Evolutionary conservation across 2,113 vertebrate species (phyloP).

Genomic region (Dromiciops gliroides): DNA sequence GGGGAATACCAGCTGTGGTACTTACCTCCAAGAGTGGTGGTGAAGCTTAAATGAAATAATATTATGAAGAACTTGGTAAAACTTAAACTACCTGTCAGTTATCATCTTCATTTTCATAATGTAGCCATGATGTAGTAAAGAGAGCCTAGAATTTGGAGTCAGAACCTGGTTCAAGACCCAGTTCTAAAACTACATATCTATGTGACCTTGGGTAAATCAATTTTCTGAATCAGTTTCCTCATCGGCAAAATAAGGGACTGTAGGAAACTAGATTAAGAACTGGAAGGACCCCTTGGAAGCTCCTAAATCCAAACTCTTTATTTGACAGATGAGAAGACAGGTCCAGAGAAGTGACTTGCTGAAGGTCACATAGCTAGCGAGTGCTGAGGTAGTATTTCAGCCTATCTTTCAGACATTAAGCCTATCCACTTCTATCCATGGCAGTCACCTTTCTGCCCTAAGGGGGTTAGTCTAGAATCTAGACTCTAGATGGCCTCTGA

Average conservation of each 20-base stretch:
- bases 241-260: background rate
- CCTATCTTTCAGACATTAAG: too few species aligned
- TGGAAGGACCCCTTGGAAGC: too few species aligned
- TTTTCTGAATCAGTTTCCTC: slow-evolving; percentile 44
- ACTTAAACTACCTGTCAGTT: background rate
- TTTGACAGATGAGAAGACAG: background rate
- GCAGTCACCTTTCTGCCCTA: too few species aligned
- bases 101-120: background rate
- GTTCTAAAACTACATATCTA: background rate
- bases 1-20: background rate
- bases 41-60: background rate
- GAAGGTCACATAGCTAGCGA: background rate
- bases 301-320: background rate
- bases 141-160: background rate
- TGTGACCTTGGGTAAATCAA: slow-evolving; percentile 45
- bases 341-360: background rate
- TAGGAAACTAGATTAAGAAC: background rate
- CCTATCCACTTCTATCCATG: too few species aligned
- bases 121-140: background rate
- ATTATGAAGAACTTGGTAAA: background rate
- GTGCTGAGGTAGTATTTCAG: too few species aligned
- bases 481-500: too few species aligned
- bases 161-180: background rate
- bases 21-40: background rate
- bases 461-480: too few species aligned